A percentile compares a stretch with the other conserved stretches of the same genome.
Conservation (phyloP, 2,113 vertebrate genomes). For the Crocuta crocuta region DNA sequence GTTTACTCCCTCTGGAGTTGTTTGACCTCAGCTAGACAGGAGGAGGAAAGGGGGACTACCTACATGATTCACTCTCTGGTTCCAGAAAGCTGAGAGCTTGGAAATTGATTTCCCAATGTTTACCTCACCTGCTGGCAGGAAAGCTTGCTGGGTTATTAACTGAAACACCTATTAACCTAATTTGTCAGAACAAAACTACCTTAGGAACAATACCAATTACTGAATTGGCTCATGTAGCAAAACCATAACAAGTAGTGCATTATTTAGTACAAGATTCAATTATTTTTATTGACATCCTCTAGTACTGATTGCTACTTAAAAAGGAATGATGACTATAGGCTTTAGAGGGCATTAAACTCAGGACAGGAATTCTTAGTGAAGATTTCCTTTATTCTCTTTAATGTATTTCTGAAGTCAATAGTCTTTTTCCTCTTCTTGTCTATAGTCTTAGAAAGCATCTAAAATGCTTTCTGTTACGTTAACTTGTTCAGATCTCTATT, state of each 20-base stretch:
- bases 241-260: slow-evolving; percentile 73
- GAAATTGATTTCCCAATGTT: slow-evolving; percentile 70
- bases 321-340: slow-evolving; percentile 71
- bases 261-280: slow-evolving; percentile 79
- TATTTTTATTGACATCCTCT: slow-evolving; percentile 74
- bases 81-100: slow-evolving; percentile 56
- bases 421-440: background rate
- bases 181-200: slow-evolving; percentile 81
- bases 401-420: slow-evolving; percentile 65
- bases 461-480: slow-evolving; percentile 32
- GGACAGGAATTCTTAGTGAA: slow-evolving; percentile 60
- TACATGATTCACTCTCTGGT: slow-evolving; percentile 67
- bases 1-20: slow-evolving; percentile 28
- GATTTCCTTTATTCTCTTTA: slow-evolving; percentile 72
- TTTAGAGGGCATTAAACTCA: slow-evolving; percentile 69
- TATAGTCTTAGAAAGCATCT: slow-evolving; percentile 29
- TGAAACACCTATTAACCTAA: slow-evolving; percentile 78
- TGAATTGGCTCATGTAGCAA: slow-evolving; percentile 73
- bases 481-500: slow-evolving; percentile 30
- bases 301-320: slow-evolving; percentile 76
- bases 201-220: slow-evolving; percentile 76
- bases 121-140: slow-evolving; percentile 71
- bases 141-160: slow-evolving; percentile 78
- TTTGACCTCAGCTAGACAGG: slow-evolving; percentile 40
- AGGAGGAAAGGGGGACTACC: slow-evolving; percentile 52